Evolutionary conservation across 2,888 invertebrate species (phyloP).

Genomic region (Hydrotaea cyrtoneurina): DNA sequence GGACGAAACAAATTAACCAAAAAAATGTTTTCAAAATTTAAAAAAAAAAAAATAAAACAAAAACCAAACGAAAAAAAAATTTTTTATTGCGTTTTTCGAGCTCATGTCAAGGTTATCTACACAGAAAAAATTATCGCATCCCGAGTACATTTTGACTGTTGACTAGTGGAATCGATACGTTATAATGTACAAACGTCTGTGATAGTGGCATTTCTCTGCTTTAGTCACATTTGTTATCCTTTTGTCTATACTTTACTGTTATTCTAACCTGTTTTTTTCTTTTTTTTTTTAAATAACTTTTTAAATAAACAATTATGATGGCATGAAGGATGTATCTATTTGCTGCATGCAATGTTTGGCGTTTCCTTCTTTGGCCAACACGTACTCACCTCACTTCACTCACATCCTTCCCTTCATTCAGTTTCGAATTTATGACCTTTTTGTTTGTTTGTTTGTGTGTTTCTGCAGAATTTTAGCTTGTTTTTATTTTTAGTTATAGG

Average conservation of each 20-base stretch:
- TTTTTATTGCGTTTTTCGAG: too few species aligned
- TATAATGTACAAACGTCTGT: not conserved
- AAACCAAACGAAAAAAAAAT: too few species aligned
- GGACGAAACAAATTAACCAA: too few species aligned
- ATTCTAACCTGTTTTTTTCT: conserved; percentile 7
- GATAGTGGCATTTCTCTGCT: not conserved
- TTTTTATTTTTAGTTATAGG: conserved; percentile 58
- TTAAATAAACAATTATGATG: not conserved
- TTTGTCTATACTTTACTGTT: not conserved
- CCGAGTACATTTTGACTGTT: too few species aligned
- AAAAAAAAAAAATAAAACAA: too few species aligned
- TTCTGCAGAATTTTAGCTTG: conserved; percentile 31
- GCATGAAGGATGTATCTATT: conserved; percentile 55
- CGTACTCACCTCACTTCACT: too few species aligned
- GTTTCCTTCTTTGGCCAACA: not conserved
- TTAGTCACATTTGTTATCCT: not conserved
- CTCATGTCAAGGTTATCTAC: too few species aligned
- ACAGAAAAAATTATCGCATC: too few species aligned
- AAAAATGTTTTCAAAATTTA: too few species aligned
- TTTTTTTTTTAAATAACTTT: not conserved
- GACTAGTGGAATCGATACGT: too few species aligned
- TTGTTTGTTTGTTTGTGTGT: conserved; percentile 1
- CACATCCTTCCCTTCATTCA: not conserved
- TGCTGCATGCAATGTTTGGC: conserved; percentile 55
- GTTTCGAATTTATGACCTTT: conserved; percentile 8